Evolutionary conservation across 2,888 invertebrate species (phyloP), one percentile per base, ranked within the genome.

Genomic region (Amphipyra berbera): DNA sequence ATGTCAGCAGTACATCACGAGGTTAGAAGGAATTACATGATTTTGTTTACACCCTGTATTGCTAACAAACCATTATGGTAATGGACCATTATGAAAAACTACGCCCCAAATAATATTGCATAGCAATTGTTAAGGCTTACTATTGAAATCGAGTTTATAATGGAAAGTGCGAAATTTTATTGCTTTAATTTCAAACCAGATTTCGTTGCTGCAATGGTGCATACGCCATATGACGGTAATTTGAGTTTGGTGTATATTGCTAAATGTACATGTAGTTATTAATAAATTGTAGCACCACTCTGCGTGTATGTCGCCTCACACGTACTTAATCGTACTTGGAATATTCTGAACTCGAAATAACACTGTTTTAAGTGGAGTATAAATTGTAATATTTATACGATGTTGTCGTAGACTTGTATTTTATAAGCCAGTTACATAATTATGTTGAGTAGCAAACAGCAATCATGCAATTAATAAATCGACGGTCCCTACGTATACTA

Each of bases 71-170:
- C 56, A 79, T 82, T 83, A 84, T 81, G 73, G 53, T 81, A 83
- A 82, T 84, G 35, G 47, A 15, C 54, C 52, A 70, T 87, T 85
- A 79, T 78, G 82, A 82, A 82, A 76, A 80, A 82, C 21, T 76
- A 61, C 64, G 71, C 63, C 68, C 74, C 66, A 63, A 80, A 81
- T 81, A 67, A 70, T 69, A 63, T 73, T 69, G 62, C 72, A 73
- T 53, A 55, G 70, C 69, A 70, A 66, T 79, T 72, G 81, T 80
- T 35, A 67, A 73, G 64, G 80, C 79, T 80, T 82, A 52, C 70
- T 75, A 84, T 74, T 72, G 77, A 74, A 83, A 82, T 76, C 58
- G 76, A 57, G 60, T 76, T 73, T 58, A 61, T 63, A 82, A 82
- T 76, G 77, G 70, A 81, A 72, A 75, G 70, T 69, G 68, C 63